Evolutionary conservation across 1,140 invertebrate genomes (phyloP).

Genomic region (Latrodectus geometricus): DNA sequence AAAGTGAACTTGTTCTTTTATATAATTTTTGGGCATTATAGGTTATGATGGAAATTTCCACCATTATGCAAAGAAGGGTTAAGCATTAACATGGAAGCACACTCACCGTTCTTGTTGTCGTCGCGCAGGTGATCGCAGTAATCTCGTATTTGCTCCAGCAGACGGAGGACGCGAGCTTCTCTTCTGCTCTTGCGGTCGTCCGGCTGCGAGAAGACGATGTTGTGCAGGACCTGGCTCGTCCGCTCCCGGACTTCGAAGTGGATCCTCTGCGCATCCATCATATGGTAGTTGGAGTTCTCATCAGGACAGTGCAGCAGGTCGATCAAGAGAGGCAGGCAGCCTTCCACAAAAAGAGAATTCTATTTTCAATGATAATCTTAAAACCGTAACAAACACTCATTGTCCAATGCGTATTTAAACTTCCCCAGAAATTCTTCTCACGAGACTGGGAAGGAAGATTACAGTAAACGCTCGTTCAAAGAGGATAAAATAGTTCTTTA

Average conservation of each 20-base stretch:
- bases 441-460: too few relatives aligned
- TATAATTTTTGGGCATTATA: too few relatives aligned
- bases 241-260: slow-evolving; percentile 76
- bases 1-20: too few relatives aligned
- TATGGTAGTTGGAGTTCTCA: slow-evolving; percentile 19
- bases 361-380: too few relatives aligned
- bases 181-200: slow-evolving; percentile 89
- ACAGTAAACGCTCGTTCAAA: too few relatives aligned
- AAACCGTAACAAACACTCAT: too few relatives aligned
- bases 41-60: too few relatives aligned
- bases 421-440: too few relatives aligned
- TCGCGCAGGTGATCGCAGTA: slow-evolving; percentile 68
- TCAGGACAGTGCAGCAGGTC: slow-evolving; percentile 82
- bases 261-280: background rate
- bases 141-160: slow-evolving; percentile 78
- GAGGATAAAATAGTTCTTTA: too few relatives aligned
- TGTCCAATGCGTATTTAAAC: too few relatives aligned
- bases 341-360: slow-evolving; percentile 66
- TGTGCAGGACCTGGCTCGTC: slow-evolving; percentile 87
- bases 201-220: slow-evolving; percentile 89
- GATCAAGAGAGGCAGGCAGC: slow-evolving; percentile 90
- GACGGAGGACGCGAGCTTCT: slow-evolving; percentile 85
- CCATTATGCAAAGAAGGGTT: too few relatives aligned
- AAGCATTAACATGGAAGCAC: background rate
- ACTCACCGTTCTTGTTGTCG: slow-evolving; percentile 64